Base-by-base conservation (phyloP, 2,888 invertebrate species). In the Pseudococcus jackbeardsleyi region DNA sequence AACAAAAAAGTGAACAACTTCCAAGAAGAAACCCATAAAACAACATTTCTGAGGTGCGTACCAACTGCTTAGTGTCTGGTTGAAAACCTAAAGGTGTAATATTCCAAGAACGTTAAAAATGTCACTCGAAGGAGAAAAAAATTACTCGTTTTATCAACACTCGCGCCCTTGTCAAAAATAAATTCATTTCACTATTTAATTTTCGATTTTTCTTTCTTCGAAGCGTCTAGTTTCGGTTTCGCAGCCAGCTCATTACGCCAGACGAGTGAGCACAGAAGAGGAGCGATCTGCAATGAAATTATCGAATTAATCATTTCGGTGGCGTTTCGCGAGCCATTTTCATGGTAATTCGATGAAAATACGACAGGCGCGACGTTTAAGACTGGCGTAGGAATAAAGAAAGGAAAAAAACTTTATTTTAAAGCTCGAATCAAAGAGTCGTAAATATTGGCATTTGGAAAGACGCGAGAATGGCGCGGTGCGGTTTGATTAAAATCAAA, bases 111-210 rank as follows among this genome's bases (percentile, higher is more conserved):
- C 68, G 26, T 12, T 9, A 6, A 26, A 72, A 72, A 33, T n/a
- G 79, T 79, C 79, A 42, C 79, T 79, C 19, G n/a, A 42, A 42
- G 1, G 17, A 54, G 17, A 11, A 17, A 54, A 54, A 54, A 54
- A 54, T 1, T 54, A 54, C 54, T 0, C 12, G 17, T 33, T 46
- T 59, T 42, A 79, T 79, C 17, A 42, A 79, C n/a, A n/a, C n/a
- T 42, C n/a, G 15, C 46, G n/a, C 59, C 42, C n/a, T 79, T 79
- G 79, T 79, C 79, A 79, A 79, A 77, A 54, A 59, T n/a, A 79
- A 79, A 42, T 42, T 79, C 19, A 50, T 68, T 79, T 79, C 42
- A n/a, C 9, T 79, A 46, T 79, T 79, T 42, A 42, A 79, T 79
- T 79, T 79, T 79, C 79, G 42, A 79, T 42, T 46, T 79, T 79